Conservation (phyloP, 2,113 vertebrate genomes). For the Mesoclemmys tuberculata region DNA sequence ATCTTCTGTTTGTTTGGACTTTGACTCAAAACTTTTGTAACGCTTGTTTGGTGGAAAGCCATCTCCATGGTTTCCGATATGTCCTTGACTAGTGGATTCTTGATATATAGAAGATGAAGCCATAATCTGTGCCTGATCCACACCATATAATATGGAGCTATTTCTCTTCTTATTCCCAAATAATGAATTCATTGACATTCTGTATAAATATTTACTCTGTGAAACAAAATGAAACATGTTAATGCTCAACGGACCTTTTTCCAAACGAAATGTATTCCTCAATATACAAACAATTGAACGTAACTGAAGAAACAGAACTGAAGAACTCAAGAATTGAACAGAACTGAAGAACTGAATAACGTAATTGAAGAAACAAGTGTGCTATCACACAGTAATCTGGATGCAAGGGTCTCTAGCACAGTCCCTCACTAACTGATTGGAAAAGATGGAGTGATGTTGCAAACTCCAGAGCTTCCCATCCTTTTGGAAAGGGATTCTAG, state of each 20-base stretch:
- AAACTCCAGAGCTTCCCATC: too few relatives aligned
- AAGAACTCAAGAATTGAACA: too few relatives aligned
- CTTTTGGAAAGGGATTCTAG: too few relatives aligned
- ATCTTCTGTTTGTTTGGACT: slow-evolving; percentile 66
- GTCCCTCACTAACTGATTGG: not conserved
- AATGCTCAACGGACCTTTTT: not conserved
- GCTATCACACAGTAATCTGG: not conserved
- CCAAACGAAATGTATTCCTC: not conserved
- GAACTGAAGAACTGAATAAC: too few relatives aligned
- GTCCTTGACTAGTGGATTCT: not conserved
- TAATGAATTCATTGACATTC: slow-evolving; percentile 60
- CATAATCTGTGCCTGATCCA: not conserved
- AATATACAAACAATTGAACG: not conserved
- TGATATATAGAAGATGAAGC: not conserved
- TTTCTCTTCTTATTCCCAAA: slow-evolving; percentile 66
- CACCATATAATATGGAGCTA: slow-evolving; percentile 23
- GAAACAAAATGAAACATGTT: not conserved
- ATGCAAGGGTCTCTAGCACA: not conserved
- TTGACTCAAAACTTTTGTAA: slow-evolving; percentile 66
- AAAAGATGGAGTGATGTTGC: too few relatives aligned
- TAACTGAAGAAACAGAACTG: too few relatives aligned
- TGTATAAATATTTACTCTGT: not conserved
- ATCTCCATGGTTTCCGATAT: not conserved
- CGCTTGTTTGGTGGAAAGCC: slow-evolving; percentile 87
- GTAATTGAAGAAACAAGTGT: not conserved